Conservation (phyloP, 1,140 invertebrate genomes). For the Lordiphosa mommai region DNA sequence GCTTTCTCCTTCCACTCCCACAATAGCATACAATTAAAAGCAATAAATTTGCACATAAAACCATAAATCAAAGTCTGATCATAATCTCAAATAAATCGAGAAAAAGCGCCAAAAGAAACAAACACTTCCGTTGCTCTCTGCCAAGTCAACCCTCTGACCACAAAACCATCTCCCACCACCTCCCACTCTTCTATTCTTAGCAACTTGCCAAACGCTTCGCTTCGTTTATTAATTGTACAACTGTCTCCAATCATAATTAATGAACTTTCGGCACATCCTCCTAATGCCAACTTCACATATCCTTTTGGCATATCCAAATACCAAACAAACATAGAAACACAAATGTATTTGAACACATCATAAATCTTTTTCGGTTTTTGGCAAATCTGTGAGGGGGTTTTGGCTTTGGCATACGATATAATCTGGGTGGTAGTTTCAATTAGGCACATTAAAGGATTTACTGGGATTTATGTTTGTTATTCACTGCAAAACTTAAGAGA, state of each 20-base stretch:
- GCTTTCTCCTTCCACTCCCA: no score
- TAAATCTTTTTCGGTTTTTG: constrained; percentile 57
- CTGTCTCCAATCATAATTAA: constrained; percentile 77
- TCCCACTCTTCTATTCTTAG: neutral
- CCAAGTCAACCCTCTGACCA: constrained; percentile 3
- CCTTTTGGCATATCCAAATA: constrained; percentile 20
- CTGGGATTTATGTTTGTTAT: constrained; percentile 10
- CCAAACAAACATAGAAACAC: constrained; percentile 50
- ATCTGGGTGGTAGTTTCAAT: constrained; percentile 44
- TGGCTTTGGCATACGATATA: constrained; percentile 36
- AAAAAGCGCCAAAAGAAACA: constrained; percentile 38
- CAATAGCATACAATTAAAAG: constrained; percentile 52
- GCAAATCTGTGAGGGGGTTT: constrained; percentile 42
- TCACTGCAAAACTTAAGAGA: neutral
- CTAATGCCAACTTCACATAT: constrained; percentile 17
- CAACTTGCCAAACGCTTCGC: constrained; percentile 18
- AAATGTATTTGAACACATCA: constrained; percentile 70
- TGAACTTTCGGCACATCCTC: constrained; percentile 67
- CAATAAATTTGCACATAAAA: constrained; percentile 64
- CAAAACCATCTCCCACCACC: neutral
- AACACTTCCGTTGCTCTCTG: constrained; percentile 20
- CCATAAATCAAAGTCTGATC: constrained; percentile 71
- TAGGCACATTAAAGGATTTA: constrained; percentile 52
- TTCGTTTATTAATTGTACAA: constrained; percentile 73
- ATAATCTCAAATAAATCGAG: constrained; percentile 49